phyloP scores from a whole-genome alignment of 2,888 invertebrate genomes.

The Rambutsinella grinnellia region DNA sequence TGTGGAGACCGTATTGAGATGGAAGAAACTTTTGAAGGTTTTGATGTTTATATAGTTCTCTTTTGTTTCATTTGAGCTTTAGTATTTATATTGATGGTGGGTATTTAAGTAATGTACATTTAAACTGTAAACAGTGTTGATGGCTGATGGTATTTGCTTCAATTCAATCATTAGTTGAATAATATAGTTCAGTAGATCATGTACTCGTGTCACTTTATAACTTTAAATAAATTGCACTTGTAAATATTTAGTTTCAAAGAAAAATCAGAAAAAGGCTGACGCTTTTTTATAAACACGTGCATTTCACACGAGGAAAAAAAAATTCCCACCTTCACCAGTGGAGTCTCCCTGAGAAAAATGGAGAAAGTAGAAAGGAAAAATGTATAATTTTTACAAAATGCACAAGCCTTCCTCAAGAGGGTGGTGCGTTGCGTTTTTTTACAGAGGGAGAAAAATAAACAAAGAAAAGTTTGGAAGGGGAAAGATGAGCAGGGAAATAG shows the following conservation, averaged over 20 bases:
- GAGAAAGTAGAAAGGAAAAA: neutral
- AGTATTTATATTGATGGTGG: neutral
- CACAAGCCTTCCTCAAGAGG: slow-evolving; percentile 25
- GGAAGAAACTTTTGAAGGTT: neutral
- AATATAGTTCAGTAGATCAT: neutral
- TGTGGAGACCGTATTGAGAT: slow-evolving; percentile 63
- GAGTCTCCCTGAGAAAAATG: neutral
- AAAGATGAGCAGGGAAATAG: slow-evolving; percentile 7
- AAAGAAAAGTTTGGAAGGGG: slow-evolving; percentile 4
- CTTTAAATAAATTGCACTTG: neutral
- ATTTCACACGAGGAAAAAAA: slow-evolving; percentile 11
- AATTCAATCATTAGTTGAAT: no score
- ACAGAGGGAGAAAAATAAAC: slow-evolving; percentile 9
- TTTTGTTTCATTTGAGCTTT: neutral
- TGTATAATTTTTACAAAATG: neutral
- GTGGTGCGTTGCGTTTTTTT: slow-evolving; percentile 16
- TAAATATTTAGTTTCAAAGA: neutral
- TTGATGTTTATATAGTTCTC: neutral
- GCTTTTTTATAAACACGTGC: no score
- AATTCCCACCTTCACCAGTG: slow-evolving; percentile 5
- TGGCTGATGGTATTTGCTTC: no score
- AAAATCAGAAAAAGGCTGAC: neutral
- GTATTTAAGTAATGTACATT: slow-evolving; percentile 12
- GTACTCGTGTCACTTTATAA: neutral
- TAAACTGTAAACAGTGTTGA: slow-evolving; percentile 11